Percentiles rank a stretch among this genome's conserved stretches.
Evolutionary conservation across 2,113 vertebrate species (phyloP).

Genomic region (Solenodon paradoxus): DNA sequence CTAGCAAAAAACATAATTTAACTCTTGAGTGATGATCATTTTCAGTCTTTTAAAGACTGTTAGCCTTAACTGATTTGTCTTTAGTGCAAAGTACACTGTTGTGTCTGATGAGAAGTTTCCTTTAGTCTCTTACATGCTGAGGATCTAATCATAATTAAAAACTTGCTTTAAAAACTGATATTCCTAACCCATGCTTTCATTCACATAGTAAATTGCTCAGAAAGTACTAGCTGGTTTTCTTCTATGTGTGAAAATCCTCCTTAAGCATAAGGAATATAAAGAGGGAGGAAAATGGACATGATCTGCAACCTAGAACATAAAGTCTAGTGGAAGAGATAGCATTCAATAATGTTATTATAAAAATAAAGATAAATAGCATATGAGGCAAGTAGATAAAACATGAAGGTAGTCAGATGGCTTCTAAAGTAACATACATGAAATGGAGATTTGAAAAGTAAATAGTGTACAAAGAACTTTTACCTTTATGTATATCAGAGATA

Average conservation of each 20-base stretch:
- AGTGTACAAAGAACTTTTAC: background rate
- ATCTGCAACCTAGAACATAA: background rate
- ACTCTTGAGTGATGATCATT: conserved; percentile 40
- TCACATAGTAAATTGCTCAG: background rate
- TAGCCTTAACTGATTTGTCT: conserved; percentile 44
- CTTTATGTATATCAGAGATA: background rate
- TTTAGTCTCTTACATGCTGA: conserved; percentile 15
- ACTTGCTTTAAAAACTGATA: conserved; percentile 48
- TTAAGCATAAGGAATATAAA: background rate
- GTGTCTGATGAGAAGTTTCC: background rate
- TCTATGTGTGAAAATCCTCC: background rate
- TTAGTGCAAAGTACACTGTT: background rate
- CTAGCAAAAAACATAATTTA: conserved; percentile 62
- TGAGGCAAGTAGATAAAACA: background rate
- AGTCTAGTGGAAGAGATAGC: background rate
- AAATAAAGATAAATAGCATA: background rate
- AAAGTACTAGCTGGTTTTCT: background rate
- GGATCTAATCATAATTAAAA: conserved; percentile 27
- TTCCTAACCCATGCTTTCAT: background rate
- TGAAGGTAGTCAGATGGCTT: background rate
- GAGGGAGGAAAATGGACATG: background rate
- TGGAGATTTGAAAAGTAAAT: background rate
- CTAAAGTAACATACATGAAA: background rate
- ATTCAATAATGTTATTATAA: background rate
- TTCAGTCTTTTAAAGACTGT: background rate